Evolutionary conservation across 1,140 invertebrate species (phyloP), one percentile per base, ranked within the genome.

Genomic region (Eupristina koningsbergeri): DNA sequence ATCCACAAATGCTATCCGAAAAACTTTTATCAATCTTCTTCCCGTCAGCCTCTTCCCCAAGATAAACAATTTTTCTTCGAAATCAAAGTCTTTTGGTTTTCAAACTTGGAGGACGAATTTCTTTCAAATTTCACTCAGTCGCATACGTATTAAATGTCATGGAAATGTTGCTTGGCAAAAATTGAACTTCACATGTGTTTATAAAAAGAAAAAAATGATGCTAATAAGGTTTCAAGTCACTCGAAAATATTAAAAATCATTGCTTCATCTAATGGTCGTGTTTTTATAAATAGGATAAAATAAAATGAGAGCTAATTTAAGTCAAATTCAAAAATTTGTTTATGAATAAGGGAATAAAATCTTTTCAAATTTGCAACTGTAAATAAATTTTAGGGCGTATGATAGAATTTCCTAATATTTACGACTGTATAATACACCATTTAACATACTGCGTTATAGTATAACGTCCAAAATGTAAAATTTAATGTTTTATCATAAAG

Each of bases 61-160:
- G 64, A 19, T n/a, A 71, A 19, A 71, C 39, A 41, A 71, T 71
- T 71, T 71, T 71, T 71, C 67, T 41, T 71, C 67, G 67, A 71
- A 41, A 71, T 71, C 36, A 71, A 71, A 36, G 41, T 41, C 39
- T 71, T 69, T 13, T 13, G 19, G 22, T 36, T 41, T 36, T 26
- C 36, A 31, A 71, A 71, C 36, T 71, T 71, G 19, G 0, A n/a
- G 36, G 67, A 71, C 19, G 36, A 8, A 71, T 71, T 41, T 26
- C 39, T 26, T 71, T 22, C 8, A 22, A 41, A 26, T 41, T 71
- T 41, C n/a, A 19, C 67, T n/a, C 0, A 6, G 36, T 41, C 36
- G 41, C 67, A 41, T 41, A 19, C 22, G 26, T n/a, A 71, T 71
- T 71, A 71, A 8, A 41, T 41, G 67, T 39, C 67, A 41, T 9